phyloP scores from a whole-genome alignment of 2,888 invertebrate genomes.

The Ornithoptera priamus region DNA sequence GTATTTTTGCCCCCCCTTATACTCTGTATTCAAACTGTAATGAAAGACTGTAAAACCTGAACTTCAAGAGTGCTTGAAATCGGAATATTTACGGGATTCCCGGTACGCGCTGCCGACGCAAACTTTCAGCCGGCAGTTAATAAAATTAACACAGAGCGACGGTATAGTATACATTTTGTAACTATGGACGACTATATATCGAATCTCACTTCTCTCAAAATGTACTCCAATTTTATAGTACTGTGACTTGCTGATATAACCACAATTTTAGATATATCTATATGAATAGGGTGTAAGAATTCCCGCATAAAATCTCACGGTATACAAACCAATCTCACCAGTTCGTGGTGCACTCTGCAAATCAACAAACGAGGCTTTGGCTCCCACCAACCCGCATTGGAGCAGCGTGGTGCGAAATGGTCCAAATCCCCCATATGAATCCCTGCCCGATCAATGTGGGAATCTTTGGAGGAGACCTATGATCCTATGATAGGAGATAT shows the following conservation, averaged over 20 bases:
- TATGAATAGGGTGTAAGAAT: too few species aligned
- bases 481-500: too few species aligned
- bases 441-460: too few species aligned
- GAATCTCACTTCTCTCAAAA: slow-evolving; percentile 37
- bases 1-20: slow-evolving; percentile 12
- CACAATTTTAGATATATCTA: slow-evolving; percentile 41
- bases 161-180: slow-evolving; percentile 31
- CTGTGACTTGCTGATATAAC: slow-evolving; percentile 57
- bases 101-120: slow-evolving; percentile 17
- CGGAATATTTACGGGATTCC: slow-evolving; percentile 27
- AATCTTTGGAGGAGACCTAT: too few species aligned
- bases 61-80: slow-evolving; percentile 26
- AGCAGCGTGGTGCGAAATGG: too few species aligned
- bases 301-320: too few species aligned
- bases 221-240: slow-evolving; percentile 51
- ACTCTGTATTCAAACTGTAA: slow-evolving; percentile 24
- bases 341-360: too few species aligned
- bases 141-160: slow-evolving; percentile 51
- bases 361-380: too few species aligned
- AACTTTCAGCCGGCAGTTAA: slow-evolving; percentile 35
- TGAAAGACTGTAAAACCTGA: slow-evolving; percentile 24
- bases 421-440: too few species aligned
- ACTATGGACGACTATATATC: too few species aligned
- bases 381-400: too few species aligned
- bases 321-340: too few species aligned